These are phyloP conservation scores for Listrodromus nycthemerus DNA, from an alignment of 2,888 invertebrate species.

Conservation along the genomic window DNA sequence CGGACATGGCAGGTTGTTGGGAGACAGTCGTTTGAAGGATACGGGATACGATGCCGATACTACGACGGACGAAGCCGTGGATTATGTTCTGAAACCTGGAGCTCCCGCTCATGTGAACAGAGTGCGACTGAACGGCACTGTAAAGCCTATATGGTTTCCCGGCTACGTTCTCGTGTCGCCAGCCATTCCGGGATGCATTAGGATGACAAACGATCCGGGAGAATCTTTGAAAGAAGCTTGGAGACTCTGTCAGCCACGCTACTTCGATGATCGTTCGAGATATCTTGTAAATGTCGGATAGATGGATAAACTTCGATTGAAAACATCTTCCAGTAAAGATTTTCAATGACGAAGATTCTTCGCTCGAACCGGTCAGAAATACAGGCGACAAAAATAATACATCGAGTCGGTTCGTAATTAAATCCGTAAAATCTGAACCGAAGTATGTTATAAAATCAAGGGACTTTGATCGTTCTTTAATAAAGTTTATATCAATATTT, in stretches of 20 bases:
- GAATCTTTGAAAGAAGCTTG: conserved; percentile 69
- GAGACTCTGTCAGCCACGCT: conserved; percentile 72
- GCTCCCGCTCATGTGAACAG: conserved; percentile 65
- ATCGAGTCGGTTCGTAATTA: no score
- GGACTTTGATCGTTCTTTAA: no score
- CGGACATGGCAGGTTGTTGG: conserved; percentile 46
- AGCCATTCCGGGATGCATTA: conserved; percentile 68
- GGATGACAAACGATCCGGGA: conserved; percentile 70
- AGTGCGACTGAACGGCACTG: conserved; percentile 71
- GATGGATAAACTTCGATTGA: not conserved
- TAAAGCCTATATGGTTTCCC: conserved; percentile 70
- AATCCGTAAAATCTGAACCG: not conserved
- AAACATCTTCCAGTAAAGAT: not conserved
- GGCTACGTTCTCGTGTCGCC: conserved; percentile 67
- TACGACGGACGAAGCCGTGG: conserved; percentile 60
- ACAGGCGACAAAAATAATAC: no score
- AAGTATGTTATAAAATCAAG: not conserved
- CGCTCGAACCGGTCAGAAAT: no score
- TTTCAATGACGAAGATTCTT: no score
- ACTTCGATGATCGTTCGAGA: conserved; percentile 73
- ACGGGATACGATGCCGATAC: not conserved
- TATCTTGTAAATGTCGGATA: conserved; percentile 68
- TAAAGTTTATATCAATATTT: no score
- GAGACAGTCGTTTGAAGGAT: conserved; percentile 28
- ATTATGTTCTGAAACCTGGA: conserved; percentile 66